Percentiles rank a stretch among this genome's conserved stretches.
Conservation (phyloP, 2,888 invertebrate genomes). For the Aromia moschata region DNA sequence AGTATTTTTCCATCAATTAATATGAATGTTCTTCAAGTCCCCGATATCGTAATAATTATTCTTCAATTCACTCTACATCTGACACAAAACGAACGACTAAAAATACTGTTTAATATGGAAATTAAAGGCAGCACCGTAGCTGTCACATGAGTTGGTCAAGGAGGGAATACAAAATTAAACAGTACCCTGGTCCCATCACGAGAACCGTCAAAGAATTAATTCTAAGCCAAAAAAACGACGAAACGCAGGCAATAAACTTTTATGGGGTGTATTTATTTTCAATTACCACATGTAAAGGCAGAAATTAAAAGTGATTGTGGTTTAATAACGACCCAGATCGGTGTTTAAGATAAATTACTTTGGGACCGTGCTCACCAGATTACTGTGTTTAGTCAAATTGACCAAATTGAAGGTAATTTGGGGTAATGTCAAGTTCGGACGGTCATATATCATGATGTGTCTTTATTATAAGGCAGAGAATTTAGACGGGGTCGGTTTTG, state of each 20-base stretch:
- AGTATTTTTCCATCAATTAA: too few species aligned
- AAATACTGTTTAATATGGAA: too few species aligned
- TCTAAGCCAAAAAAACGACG: neutral
- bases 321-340: conserved; percentile 21
- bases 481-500: conserved; percentile 15
- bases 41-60: too few species aligned
- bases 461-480: conserved; percentile 15
- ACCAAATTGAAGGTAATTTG: conserved; percentile 24
- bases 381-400: conserved; percentile 27
- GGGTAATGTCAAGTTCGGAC: conserved; percentile 24
- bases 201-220: neutral
- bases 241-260: conserved; percentile 5
- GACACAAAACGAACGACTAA: too few species aligned
- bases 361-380: conserved; percentile 16
- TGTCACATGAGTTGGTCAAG: too few species aligned
- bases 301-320: conserved; percentile 17
- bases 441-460: conserved; percentile 24
- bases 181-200: too few species aligned
- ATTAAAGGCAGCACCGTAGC: too few species aligned
- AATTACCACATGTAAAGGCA: conserved; percentile 17
- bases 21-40: too few species aligned
- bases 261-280: conserved; percentile 17
- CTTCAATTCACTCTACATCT: too few species aligned
- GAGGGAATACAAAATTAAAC: too few species aligned
- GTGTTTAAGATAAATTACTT: conserved; percentile 27